A percentile compares a stretch with the other conserved stretches of the same genome.
Conservation (phyloP, 2,888 invertebrate genomes). For the Icerya purchasi region DNA sequence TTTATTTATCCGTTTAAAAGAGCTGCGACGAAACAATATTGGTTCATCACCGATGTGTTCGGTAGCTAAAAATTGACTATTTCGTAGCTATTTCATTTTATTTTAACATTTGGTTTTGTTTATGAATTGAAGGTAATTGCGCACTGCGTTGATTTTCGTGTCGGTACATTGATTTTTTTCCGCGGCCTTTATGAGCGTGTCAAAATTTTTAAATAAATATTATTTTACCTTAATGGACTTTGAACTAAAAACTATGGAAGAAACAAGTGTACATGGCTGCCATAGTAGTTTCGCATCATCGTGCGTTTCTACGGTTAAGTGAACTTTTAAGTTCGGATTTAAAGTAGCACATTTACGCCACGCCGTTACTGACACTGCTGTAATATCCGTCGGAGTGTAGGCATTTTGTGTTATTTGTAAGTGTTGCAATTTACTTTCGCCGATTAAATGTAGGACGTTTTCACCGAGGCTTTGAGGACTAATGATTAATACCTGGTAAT, state of each 20-base stretch:
- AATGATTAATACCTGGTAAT: conserved; percentile 34
- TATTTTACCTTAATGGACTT: conserved; percentile 34
- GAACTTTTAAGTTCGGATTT: conserved; percentile 41
- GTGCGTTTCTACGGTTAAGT: conserved; percentile 40
- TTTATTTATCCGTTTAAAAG: no score
- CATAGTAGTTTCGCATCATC: conserved; percentile 37
- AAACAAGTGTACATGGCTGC: conserved; percentile 46
- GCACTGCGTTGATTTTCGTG: no score
- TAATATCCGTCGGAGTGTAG: conserved; percentile 34
- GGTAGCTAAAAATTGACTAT: no score
- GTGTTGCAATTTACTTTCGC: conserved; percentile 39
- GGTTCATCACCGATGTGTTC: no score
- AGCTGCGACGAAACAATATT: no score
- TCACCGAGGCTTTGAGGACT: conserved; percentile 55
- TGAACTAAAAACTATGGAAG: conserved; percentile 39
- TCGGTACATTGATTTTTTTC: no score
- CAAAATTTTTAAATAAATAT: no score
- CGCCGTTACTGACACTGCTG: conserved; percentile 20
- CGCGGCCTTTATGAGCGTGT: no score
- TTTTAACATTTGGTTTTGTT: no score
- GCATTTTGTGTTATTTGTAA: conserved; percentile 52
- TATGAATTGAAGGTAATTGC: no score
- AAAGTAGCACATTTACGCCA: conserved; percentile 34
- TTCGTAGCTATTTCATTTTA: no score
- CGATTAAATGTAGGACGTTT: conserved; percentile 42